phyloP scores from a whole-genome alignment of 1,140 invertebrate genomes.

The Riptortus pedestris region DNA sequence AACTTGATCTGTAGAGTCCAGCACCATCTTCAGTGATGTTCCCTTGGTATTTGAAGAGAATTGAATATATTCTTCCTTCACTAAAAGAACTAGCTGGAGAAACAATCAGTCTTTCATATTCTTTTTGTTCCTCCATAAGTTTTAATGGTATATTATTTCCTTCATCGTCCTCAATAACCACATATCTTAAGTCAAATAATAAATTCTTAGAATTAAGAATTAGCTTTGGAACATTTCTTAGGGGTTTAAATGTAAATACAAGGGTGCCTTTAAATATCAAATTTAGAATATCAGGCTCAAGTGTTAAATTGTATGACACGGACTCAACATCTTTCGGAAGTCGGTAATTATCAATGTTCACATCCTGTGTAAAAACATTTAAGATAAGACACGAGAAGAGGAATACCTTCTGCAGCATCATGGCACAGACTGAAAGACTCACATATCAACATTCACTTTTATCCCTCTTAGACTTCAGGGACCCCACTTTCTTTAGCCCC shows the following conservation, averaged over 20 bases:
- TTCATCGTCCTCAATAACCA: not conserved
- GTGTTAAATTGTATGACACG: not conserved
- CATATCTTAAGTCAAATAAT: not conserved
- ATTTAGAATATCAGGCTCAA: not conserved
- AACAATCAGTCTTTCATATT: not conserved
- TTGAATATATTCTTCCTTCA: not conserved
- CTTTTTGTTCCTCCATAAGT: not conserved
- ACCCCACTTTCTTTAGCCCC: too few relatives aligned
- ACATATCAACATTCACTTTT: not conserved
- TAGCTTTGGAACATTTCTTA: not conserved
- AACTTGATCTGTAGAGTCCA: not conserved
- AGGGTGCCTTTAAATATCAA: not conserved
- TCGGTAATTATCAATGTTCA: not conserved
- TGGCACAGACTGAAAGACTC: not conserved
- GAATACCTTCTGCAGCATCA: not conserved
- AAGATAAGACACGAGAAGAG: not conserved
- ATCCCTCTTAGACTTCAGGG: too few relatives aligned
- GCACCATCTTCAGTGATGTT: slow-evolving; percentile 10
- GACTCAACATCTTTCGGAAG: not conserved
- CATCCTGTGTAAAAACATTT: not conserved
- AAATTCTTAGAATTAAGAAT: not conserved
- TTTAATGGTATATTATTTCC: not conserved
- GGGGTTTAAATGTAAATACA: not conserved
- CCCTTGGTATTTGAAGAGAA: slow-evolving; percentile 1
- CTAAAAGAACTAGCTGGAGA: not conserved